Percentiles rank a stretch among this genome's conserved stretches.
Conservation (phyloP, 1,140 invertebrate genomes). For the Sinonovacula constricta region DNA sequence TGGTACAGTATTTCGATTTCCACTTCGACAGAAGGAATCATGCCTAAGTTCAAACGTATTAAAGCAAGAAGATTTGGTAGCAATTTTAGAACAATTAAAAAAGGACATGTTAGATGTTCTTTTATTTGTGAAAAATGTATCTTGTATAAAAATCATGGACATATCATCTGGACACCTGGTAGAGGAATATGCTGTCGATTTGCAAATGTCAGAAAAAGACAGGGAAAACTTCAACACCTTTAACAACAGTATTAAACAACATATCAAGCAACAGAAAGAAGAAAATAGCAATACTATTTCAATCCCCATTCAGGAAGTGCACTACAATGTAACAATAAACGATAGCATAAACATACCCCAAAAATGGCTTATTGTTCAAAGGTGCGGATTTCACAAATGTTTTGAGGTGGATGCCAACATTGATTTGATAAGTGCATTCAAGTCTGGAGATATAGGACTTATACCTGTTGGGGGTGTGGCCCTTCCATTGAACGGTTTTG, state of each 20-base stretch:
- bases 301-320: conserved; percentile 8
- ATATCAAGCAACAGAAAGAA: background rate
- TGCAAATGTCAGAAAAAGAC: background rate
- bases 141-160: conserved; percentile 60
- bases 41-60: conserved; percentile 52
- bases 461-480: too few species aligned
- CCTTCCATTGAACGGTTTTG: too few species aligned
- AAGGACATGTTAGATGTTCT: conserved; percentile 62
- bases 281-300: conserved; percentile 13
- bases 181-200: conserved; percentile 22
- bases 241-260: background rate
- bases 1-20: conserved; percentile 69
- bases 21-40: conserved; percentile 59
- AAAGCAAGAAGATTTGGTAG: conserved; percentile 29
- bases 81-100: conserved; percentile 60
- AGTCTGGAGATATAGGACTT: too few species aligned
- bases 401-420: conserved; percentile 59
- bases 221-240: background rate
- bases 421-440: conserved; percentile 67
- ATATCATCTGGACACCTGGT: conserved; percentile 52
- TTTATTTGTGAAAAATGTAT: conserved; percentile 68
- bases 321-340: conserved; percentile 41
- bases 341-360: conserved; percentile 19
- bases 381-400: conserved; percentile 60
- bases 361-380: conserved; percentile 61